Evolutionary conservation across 2,797 vertebrate species (phyloP).

Genomic region (Neosilurus hyrtlii): DNA sequence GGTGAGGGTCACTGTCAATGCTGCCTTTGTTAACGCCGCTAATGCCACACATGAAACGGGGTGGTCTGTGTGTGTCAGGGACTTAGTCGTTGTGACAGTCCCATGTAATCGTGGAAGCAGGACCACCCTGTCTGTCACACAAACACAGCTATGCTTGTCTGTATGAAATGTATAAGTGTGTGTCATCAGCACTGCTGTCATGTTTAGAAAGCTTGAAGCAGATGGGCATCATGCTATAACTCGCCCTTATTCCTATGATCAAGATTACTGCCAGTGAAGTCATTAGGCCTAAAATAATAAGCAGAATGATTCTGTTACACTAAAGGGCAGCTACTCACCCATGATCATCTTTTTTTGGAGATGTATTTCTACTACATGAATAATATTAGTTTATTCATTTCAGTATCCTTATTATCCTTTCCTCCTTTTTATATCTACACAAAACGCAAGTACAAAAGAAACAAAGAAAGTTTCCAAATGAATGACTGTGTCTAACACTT

Average conservation of each 20-base stretch:
- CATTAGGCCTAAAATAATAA: slow-evolving; percentile 16
- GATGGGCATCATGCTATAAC: slow-evolving; percentile 50
- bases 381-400: background rate
- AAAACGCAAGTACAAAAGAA: background rate
- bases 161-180: slow-evolving; percentile 45
- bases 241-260: slow-evolving; percentile 31
- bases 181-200: slow-evolving; percentile 44
- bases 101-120: slow-evolving; percentile 52
- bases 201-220: slow-evolving; percentile 44
- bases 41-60: slow-evolving; percentile 58
- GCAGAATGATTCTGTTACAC: background rate
- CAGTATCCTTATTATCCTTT: too few relatives aligned
- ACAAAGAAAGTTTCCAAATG: background rate
- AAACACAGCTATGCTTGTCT: slow-evolving; percentile 46
- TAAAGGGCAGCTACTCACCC: slow-evolving; percentile 15
- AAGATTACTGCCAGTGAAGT: slow-evolving; percentile 31
- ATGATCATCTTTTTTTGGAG: background rate
- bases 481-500: background rate
- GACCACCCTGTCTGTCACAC: slow-evolving; percentile 71
- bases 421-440: background rate
- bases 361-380: background rate
- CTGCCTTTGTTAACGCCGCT: slow-evolving; percentile 68
- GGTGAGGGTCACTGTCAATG: slow-evolving; percentile 71
- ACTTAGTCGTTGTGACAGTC: slow-evolving; percentile 68
- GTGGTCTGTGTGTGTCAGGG: slow-evolving; percentile 60